Conservation (phyloP, 2,797 vertebrate genomes). For the Oreochromis mossambicus region DNA sequence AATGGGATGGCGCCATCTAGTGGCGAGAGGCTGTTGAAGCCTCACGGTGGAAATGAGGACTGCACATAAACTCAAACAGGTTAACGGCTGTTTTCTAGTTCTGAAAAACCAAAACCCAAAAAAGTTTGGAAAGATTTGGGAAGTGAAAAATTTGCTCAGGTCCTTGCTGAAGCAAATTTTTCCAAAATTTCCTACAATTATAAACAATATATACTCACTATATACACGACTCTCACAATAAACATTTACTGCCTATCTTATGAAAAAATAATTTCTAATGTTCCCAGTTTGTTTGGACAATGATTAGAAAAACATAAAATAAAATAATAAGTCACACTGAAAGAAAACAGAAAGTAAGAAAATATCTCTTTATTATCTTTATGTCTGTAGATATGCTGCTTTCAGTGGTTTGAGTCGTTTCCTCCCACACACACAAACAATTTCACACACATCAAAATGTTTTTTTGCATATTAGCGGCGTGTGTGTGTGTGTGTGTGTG, state of each 20-base stretch:
- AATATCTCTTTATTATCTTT: not conserved
- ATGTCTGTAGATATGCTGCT: not conserved
- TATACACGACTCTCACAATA: not conserved
- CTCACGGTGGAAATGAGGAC: not conserved
- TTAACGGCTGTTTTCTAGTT: not conserved
- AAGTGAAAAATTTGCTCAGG: not conserved
- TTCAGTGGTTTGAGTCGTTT: not conserved
- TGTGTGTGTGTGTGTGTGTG: not conserved
- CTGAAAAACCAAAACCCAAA: not conserved
- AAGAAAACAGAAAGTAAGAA: accelerated
- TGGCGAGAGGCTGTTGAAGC: not conserved
- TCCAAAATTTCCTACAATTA: not conserved
- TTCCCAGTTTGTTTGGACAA: not conserved
- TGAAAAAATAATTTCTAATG: not conserved
- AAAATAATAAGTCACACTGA: not conserved
- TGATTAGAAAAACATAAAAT: not conserved
- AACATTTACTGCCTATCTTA: not conserved
- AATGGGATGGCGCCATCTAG: not conserved
- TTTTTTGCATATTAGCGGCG: not conserved
- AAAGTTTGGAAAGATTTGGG: not conserved
- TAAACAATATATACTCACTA: not conserved
- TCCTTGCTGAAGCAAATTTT: not conserved
- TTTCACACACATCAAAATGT: not conserved
- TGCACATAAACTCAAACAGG: not conserved
- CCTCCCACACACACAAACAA: not conserved